A percentile compares a stretch with the other conserved stretches of the same genome.
Evolutionary conservation across 2,797 vertebrate genomes (phyloP).

Genomic region (Arvicola amphibius): DNA sequence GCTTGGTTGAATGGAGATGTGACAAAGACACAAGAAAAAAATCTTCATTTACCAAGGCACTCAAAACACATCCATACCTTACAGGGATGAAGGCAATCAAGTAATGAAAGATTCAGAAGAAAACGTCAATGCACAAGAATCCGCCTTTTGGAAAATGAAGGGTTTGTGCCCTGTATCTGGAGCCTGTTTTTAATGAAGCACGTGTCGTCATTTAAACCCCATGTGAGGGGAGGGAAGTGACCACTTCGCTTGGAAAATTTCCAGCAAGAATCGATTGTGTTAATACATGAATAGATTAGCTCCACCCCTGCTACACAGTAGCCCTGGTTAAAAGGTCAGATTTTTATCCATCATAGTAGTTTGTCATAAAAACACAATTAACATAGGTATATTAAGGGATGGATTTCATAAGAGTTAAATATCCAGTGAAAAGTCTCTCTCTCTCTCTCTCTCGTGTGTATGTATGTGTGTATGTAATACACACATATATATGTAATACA

Average conservation of each 20-base stretch:
- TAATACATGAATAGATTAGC: neutral
- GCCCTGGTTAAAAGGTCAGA: neutral
- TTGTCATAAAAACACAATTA: neutral
- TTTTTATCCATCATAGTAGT: neutral
- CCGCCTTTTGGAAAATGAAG: neutral
- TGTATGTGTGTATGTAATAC: neutral
- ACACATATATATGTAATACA: neutral
- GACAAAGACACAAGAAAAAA: slow-evolving; percentile 3
- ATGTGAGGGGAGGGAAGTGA: neutral
- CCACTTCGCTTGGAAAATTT: neutral
- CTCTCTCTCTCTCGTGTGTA: neutral
- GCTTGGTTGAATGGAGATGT: neutral
- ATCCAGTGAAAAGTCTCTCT: neutral
- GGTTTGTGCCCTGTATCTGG: neutral
- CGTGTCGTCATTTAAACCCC: neutral
- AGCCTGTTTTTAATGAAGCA: neutral
- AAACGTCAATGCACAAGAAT: neutral
- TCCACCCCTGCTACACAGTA: neutral
- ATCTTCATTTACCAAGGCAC: neutral
- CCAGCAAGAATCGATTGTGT: neutral
- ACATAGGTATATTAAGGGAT: slow-evolving; percentile 10
- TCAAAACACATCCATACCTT: neutral
- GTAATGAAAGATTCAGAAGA: neutral
- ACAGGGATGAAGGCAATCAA: neutral
- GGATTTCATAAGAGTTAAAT: neutral